Evolutionary conservation across 92 coral and sea anemone species (phyloP).

Genomic region (Galaxea fascicularis): DNA sequence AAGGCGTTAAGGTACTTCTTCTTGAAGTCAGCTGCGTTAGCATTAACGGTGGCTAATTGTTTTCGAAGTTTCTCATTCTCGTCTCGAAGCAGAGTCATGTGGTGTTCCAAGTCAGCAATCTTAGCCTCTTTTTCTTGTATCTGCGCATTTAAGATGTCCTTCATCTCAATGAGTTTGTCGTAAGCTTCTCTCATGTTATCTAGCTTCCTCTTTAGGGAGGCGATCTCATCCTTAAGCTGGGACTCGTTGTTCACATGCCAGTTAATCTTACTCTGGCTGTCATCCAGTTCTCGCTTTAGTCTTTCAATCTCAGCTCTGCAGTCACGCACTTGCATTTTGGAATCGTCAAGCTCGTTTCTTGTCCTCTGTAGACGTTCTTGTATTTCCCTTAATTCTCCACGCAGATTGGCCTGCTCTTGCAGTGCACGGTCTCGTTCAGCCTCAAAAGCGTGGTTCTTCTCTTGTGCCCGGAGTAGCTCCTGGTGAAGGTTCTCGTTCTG

Average conservation of each 20-base stretch:
- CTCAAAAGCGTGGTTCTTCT: constrained; percentile 78
- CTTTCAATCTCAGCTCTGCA: constrained; percentile 57
- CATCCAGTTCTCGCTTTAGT: constrained; percentile 73
- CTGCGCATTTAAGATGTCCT: constrained; percentile 75
- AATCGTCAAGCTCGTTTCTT: constrained; percentile 66
- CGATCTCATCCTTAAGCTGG: constrained; percentile 86
- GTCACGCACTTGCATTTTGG: constrained; percentile 77
- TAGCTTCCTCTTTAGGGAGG: constrained; percentile 84
- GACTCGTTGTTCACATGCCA: constrained; percentile 88
- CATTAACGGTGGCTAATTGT: constrained; percentile 84
- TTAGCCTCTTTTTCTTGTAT: constrained; percentile 89
- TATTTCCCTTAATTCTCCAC: constrained; percentile 80
- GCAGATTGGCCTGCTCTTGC: constrained; percentile 85
- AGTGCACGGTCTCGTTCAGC: constrained; percentile 83
- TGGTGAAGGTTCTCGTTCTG: constrained; percentile 88
- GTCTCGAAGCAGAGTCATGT: constrained; percentile 79
- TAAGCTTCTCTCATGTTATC: constrained; percentile 83
- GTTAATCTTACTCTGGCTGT: constrained; percentile 80
- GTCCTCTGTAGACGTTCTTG: constrained; percentile 72
- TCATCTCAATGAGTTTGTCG: constrained; percentile 82
- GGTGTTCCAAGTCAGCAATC: constrained; percentile 87
- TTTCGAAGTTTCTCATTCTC: constrained; percentile 89
- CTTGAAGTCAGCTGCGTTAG: constrained; percentile 89
- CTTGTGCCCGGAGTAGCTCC: constrained; percentile 88
- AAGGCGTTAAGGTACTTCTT: constrained; percentile 87